These are phyloP conservation scores for Nasonia longicornis DNA, from an alignment of 1,140 invertebrate species.

Conservation along the genomic window DNA sequence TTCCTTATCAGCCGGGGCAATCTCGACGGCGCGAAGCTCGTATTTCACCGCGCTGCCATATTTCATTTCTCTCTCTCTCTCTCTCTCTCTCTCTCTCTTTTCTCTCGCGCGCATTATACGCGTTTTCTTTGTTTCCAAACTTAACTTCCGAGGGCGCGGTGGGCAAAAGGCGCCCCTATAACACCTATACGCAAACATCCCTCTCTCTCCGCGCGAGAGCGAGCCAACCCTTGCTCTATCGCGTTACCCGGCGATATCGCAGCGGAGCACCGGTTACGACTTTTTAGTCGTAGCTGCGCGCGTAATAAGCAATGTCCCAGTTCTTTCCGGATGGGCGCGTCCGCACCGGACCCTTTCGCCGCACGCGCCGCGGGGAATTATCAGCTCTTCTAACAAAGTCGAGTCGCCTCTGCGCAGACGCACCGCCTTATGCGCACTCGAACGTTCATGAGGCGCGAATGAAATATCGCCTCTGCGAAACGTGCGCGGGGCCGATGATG, in stretches of 20 bases:
- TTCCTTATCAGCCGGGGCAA: constrained; percentile 10
- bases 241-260: neutral
- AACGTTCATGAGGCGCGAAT: constrained; percentile 31
- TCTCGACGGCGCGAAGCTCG: constrained; percentile 3
- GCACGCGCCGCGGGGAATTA: constrained; percentile 27
- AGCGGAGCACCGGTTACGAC: neutral
- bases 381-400: constrained; percentile 33
- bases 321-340: constrained; percentile 30
- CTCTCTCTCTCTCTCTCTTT: neutral
- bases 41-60: constrained; percentile 18
- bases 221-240: neutral
- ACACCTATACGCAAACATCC: neutral
- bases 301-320: constrained; percentile 3
- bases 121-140: constrained; percentile 30
- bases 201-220: neutral
- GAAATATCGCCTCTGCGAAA: constrained; percentile 29
- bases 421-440: neutral
- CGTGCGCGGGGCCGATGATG: neutral
- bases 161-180: neutral
- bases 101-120: neutral
- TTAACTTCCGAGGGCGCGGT: constrained; percentile 19
- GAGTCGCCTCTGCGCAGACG: constrained; percentile 4
- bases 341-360: neutral
- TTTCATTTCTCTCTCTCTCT: neutral
- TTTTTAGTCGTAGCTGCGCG: neutral